These are phyloP conservation scores for Pantelozetes paolii DNA, from an alignment of 2,888 invertebrate species.

Conservation along the genomic window DNA sequence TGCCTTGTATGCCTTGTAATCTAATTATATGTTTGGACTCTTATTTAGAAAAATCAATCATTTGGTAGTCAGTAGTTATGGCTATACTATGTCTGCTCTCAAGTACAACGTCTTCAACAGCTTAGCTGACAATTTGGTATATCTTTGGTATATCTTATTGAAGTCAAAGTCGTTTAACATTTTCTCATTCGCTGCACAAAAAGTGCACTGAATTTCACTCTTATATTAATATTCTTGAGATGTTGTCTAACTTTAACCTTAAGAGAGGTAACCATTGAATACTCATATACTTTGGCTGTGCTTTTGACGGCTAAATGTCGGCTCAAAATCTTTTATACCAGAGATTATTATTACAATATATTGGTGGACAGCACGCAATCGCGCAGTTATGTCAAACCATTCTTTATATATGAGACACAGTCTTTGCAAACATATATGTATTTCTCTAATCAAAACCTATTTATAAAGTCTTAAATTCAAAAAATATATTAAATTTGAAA, in stretches of 20 bases:
- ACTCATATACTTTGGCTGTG: neutral
- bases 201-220: slow-evolving; percentile 23
- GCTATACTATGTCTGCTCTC: neutral
- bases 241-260: slow-evolving; percentile 17
- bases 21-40: slow-evolving; percentile 37
- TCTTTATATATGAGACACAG: neutral
- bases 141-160: slow-evolving; percentile 21
- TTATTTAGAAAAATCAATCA: slow-evolving; percentile 37
- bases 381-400: neutral
- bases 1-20: slow-evolving; percentile 25
- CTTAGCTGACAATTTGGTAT: slow-evolving; percentile 28
- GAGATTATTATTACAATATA: slow-evolving; percentile 31
- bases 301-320: slow-evolving; percentile 15
- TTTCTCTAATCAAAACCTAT: neutral
- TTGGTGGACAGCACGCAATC: slow-evolving; percentile 27
- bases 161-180: neutral
- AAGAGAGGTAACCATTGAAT: neutral
- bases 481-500: neutral
- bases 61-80: slow-evolving; percentile 6
- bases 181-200: neutral
- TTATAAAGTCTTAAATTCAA: neutral
- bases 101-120: slow-evolving; percentile 11
- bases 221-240: slow-evolving; percentile 32
- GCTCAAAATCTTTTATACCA: slow-evolving; percentile 18
- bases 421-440: neutral